Evolutionary conservation across 2,797 vertebrate species (phyloP), one percentile per base, ranked within the genome.

Genomic region (Ateles fusciceps): DNA sequence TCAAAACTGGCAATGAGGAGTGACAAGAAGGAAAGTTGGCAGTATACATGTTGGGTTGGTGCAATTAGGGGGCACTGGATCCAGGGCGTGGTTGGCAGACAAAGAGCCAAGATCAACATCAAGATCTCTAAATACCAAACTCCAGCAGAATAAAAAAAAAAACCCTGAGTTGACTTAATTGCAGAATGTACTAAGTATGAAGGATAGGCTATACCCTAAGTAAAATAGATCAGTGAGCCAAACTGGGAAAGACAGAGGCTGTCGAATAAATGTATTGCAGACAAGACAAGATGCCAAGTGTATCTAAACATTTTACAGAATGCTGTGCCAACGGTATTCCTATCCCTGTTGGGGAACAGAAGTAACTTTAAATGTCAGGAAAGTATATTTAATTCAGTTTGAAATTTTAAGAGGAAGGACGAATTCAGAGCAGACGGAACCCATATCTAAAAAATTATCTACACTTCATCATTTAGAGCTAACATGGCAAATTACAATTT

Each of bases 331-430:
- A 80, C 87, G 71, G 59, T 68, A 90, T 84, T 95, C 30, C 55
- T 86, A 42, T 78, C 42, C 7, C 33, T 93, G 7, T 68, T 84
- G 48, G 50, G 50, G 52, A 86, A 89, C 7, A 83, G 19, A 42
- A 85, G 39, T 85, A 79, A 80, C 95, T 95, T 91, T 86, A 96
- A 85, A 95, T 93, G 75, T 95, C 83, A 93, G 59, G 15, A 89
- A 95, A 97, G 42, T 88, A 96, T 71, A 76, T 94, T 86, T 92
- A 96, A 93, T 89, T 95, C 55, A 81, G 7, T 88, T 64, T 89
- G 78, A 94, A 96, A 96, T 89, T 94, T 96, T 93, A 91, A 96
- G 42, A 85, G 39, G 42, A 93, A 89, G 59, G 52, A 97, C 95
- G 48, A 84, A 81, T 30, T 95, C 83, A 94, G 72, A 93, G 55